Base-by-base conservation (phyloP, 2,797 vertebrate genomes). In the Sebastes variabilis region DNA sequence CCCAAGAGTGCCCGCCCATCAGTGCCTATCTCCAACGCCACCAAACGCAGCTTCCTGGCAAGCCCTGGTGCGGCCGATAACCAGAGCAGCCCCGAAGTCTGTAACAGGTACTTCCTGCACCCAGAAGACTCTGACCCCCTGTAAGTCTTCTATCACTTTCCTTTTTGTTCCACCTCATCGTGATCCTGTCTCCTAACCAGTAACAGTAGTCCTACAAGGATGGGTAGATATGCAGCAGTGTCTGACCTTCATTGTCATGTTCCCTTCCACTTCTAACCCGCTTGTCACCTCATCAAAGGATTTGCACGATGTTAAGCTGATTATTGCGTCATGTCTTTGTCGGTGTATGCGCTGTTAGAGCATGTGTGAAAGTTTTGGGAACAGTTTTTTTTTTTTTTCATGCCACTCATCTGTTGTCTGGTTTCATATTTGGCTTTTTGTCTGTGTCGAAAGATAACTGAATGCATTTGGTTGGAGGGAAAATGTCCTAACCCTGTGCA, bases 11-110 rank as follows among this genome's bases (percentile, higher is more conserved):
- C 94, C 73, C 96, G 97, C 5, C 96, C 97, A 0, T 96, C 96
- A 1, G 96, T 99, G 30, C 98, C 98, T 6, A 99, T 99, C 81
- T 99, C 98, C 87, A 99, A 99, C 0, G 99, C 98, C 42, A 99
- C 98, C 55, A 99, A 98, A 90, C 96, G 99, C 65, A 99, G 98
- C 85, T 99, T 99, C 91, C 94, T 98, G 94, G 95, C 93, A 5
- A 95, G 94, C 92, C 87, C 98, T 90, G 6, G 95, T n/a, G 85
- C 90, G 0, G 88, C 95, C 0, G 98, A 99, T 55, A 61, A 92
- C 61, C 96, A 95, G 86, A 79, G 86, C 92, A 94, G 90, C 72
- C 89, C 96, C 0, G 98, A 99, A 88, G 93, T 96, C 84, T 96
- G 96, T 91, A 97, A 90, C 89, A 96, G 97, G 92, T 97, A 96